phyloP scores from a whole-genome alignment of 1,140 invertebrate genomes.

The Polypedilum vanderplanki region DNA sequence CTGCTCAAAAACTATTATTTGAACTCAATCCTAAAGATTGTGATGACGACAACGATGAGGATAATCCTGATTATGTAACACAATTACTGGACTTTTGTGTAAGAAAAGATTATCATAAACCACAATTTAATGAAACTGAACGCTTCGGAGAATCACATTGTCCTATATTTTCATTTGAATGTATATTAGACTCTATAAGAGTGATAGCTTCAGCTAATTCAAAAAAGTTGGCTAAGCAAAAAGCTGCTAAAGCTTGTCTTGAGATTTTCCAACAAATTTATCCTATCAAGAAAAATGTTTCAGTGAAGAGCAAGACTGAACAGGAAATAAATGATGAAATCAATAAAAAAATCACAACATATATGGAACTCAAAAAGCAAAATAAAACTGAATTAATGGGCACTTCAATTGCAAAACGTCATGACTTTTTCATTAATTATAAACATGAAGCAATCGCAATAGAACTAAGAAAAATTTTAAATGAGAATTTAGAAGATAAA shows the following conservation, averaged over 20 bases:
- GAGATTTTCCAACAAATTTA: neutral
- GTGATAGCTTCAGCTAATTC: neutral
- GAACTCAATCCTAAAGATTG: neutral
- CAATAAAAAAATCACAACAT: neutral
- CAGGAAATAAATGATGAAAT: neutral
- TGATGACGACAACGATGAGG: neutral
- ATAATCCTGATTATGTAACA: neutral
- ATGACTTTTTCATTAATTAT: neutral
- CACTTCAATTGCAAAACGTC: neutral
- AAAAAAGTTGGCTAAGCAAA: neutral
- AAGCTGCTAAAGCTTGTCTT: neutral
- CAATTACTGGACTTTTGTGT: conserved; percentile 7
- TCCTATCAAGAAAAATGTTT: neutral
- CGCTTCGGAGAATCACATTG: neutral
- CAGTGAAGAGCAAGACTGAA: neutral
- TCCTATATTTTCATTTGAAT: neutral
- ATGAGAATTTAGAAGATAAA: neutral
- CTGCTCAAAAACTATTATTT: neutral
- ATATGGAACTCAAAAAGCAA: neutral
- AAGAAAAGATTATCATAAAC: neutral
- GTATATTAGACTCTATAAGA: neutral
- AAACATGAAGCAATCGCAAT: neutral
- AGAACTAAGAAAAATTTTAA: neutral
- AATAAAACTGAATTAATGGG: neutral
- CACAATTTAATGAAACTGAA: neutral